A percentile compares a stretch with the other conserved stretches of the same genome.
phyloP scores from a whole-genome alignment of 2,888 invertebrate species.

The Lepidocyrtinus sp. region DNA sequence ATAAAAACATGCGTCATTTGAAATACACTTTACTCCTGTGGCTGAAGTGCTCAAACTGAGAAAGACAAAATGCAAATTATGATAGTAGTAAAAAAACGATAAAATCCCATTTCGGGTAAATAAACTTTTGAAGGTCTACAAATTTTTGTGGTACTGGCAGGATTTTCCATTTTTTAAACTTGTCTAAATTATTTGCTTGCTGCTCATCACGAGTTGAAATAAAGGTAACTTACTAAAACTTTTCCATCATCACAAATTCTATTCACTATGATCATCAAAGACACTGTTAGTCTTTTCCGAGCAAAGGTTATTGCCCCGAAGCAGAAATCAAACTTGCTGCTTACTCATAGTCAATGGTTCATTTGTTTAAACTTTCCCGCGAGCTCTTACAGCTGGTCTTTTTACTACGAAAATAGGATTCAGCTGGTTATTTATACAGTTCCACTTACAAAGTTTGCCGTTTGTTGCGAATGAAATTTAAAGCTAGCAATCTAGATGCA shows the following conservation, averaged over 20 bases:
- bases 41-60: constrained; percentile 7
- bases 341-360: not conserved
- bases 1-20: not conserved
- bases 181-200: not conserved
- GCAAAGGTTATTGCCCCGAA: not conserved
- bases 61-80: constrained; percentile 6
- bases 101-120: not conserved
- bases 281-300: not conserved
- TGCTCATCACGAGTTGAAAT: not conserved
- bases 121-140: not conserved
- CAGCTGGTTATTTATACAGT: not conserved
- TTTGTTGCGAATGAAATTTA: not conserved
- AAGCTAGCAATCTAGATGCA: not conserved
- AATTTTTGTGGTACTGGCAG: not conserved
- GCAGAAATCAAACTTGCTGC: not conserved
- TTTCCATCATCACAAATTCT: not conserved
- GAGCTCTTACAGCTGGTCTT: not conserved
- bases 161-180: not conserved
- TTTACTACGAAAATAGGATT: not conserved
- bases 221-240: constrained; percentile 10
- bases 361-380: not conserved
- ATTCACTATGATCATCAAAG: not conserved
- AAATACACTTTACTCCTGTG: constrained; percentile 3
- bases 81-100: not conserved
- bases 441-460: not conserved